Base-by-base conservation (phyloP, 2,113 vertebrate species). In the Xiphophorus hellerii region DNA sequence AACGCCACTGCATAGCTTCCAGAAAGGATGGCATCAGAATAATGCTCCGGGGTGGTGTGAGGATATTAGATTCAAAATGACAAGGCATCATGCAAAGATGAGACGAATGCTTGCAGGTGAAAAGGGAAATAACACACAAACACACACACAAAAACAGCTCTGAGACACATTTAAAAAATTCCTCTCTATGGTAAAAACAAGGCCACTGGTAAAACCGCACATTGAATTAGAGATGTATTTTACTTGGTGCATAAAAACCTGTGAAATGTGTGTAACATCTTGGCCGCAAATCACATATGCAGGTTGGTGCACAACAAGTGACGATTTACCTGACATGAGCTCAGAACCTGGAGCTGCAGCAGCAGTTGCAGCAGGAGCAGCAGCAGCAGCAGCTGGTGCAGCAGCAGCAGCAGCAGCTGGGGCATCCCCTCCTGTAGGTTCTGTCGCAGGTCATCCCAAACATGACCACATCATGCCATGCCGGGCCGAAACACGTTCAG, bases 311-410 rank as follows among this genome's bases (percentile, higher is more conserved):
- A 37, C 75, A 22, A 80, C 29, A 51, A 9, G 13, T 76, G 11
- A 27, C 9, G 31, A 62, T 88, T 95, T 97, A 98, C 97, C 97
- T 94, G 96, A 95, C 93, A 98, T 96, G 82, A 99, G 95, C 88
- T 99, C 97, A 54, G 92, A 92, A 60, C 87, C 88, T 8, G 93
- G 94, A 86, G 95, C 90, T 84, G 96, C 93, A 82, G 92, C 92
- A 87, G 65, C 73, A 51, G 44, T 35, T 11, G 9, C 35, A 73
- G 96, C 93, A 76, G 96, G 94, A 77, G 96, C 85, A 54, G 95
- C 89, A 82, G 96, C 88, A 83, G 96, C 91, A 84, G 94, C 90
- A 88, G 89, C 89, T 6, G 93, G 94, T 86, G 95, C 90, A 85
- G 95, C 89, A 82, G 96, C 90, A 85, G 95, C 89, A 82, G 96